Percentiles rank a stretch among this genome's conserved stretches.
Conservation (phyloP, 92 coral and sea anemone species). For the Epizoanthus scotinus region DNA sequence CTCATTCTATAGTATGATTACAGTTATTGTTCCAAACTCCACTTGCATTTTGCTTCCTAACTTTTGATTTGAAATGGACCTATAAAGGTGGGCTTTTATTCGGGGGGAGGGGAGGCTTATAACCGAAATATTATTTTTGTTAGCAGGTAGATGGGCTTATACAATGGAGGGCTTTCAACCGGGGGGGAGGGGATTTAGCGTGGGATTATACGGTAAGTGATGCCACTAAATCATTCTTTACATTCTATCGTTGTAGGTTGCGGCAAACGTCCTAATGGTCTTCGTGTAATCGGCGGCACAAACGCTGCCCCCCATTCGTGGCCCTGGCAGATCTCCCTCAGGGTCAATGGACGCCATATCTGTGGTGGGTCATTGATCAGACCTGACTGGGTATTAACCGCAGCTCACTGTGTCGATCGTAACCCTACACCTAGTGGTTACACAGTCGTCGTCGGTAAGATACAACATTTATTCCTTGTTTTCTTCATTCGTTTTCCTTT, state of each 20-base stretch:
- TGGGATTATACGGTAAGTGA: too few relatives aligned
- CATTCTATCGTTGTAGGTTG: conserved; percentile 40
- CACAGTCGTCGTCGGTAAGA: conserved; percentile 72
- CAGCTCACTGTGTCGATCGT: conserved; percentile 74
- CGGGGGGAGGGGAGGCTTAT: too few relatives aligned
- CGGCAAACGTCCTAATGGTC: conserved; percentile 62
- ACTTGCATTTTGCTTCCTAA: too few relatives aligned
- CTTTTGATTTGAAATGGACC: too few relatives aligned
- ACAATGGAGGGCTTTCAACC: too few relatives aligned
- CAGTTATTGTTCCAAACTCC: too few relatives aligned
- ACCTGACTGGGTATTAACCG: conserved; percentile 67
- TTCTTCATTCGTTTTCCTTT: background rate
- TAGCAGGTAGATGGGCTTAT: too few relatives aligned
- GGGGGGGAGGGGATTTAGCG: too few relatives aligned
- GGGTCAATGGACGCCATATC: conserved; percentile 52
- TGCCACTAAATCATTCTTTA: too few relatives aligned
- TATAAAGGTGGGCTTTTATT: too few relatives aligned
- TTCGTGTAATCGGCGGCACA: conserved; percentile 67
- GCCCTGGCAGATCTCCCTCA: conserved; percentile 81
- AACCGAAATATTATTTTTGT: too few relatives aligned
- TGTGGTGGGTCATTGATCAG: conserved; percentile 75
- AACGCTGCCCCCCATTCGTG: conserved; percentile 66
- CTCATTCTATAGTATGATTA: too few relatives aligned
- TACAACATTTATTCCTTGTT: background rate
- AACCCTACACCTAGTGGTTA: conserved; percentile 58